Base-by-base conservation (phyloP, 2,888 invertebrate genomes). In the Calliopum simillimum region DNA sequence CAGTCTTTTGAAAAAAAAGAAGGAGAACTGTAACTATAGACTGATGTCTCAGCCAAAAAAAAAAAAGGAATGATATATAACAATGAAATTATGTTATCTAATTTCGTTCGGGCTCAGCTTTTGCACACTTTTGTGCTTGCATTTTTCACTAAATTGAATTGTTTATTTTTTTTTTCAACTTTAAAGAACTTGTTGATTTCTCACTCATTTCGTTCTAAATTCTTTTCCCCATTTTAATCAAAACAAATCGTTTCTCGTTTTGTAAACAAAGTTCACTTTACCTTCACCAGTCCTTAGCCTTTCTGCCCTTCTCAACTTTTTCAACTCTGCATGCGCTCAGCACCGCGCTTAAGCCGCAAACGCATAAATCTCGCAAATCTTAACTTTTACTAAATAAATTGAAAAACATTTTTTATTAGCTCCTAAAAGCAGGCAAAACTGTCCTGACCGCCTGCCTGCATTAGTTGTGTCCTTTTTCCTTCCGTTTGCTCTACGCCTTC, bases 301-400 rank as follows among this genome's bases (percentile, higher is more conserved):
- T 53, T 23, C 3, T 53, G 19, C 2, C 12, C 53, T 53, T 13
- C 19, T 21, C 53, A 53, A 53, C 21, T 21, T 53, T 53, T 53
- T 12, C 2, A 19, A 2, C 23, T 51, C 12, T 19, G 21, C 11
- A 11, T 44, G 19, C 41, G n/a, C 61, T 19, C 21, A 19, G 14
- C 21, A 16, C 44, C 16, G 14, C 41, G 44, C 43, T 33, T 58
- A 58, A 58, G 56, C 41, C 44, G 44, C 19, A 19, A 46, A 12
- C 61, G 41, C 51, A 64, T 64, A 64, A 64, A 64, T 64, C 63
- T 63, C 16, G 63, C 63, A 33, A 63, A 63, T 33, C 63, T 63
- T 49, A 63, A 49, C 63, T 63, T 63, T 33, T 43, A 53, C 16
- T 53, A 64, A 43, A 64, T 64, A 64, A 64, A 53, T 64, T 64